phyloP scores from a whole-genome alignment of 2,797 vertebrate species.

The Poecile montanus region DNA sequence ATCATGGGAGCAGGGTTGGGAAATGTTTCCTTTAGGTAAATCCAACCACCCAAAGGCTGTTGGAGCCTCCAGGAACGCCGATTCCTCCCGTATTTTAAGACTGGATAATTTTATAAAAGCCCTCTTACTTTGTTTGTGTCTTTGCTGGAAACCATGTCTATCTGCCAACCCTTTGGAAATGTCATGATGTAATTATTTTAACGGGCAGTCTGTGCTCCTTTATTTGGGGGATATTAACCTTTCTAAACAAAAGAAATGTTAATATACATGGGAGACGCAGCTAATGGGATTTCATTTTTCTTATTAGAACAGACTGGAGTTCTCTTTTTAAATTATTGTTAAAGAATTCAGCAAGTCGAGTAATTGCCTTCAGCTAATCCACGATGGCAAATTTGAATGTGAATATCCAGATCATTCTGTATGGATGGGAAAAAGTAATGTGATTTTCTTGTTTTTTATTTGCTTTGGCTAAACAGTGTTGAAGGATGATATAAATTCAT shows the following conservation, averaged over 20 bases:
- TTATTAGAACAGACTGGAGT: slow-evolving; percentile 78
- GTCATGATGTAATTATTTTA: slow-evolving; percentile 88
- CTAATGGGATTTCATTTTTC: slow-evolving; percentile 91
- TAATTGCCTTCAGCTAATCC: slow-evolving; percentile 85
- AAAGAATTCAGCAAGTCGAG: slow-evolving; percentile 78
- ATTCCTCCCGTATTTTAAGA: slow-evolving; percentile 1
- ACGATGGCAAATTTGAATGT: slow-evolving; percentile 76
- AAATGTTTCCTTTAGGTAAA: background rate
- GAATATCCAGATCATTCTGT: slow-evolving; percentile 77
- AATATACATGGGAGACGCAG: slow-evolving; percentile 83
- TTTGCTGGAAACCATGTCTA: slow-evolving; percentile 72
- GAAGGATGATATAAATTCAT: slow-evolving; percentile 76
- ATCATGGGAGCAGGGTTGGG: fast-evolving
- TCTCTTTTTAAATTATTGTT: slow-evolving; percentile 72
- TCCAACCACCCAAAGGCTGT: background rate
- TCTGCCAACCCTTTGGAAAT: slow-evolving; percentile 82
- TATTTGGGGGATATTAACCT: slow-evolving; percentile 86
- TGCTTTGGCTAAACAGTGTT: slow-evolving; percentile 75
- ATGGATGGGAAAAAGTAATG: slow-evolving; percentile 72
- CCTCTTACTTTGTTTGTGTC: slow-evolving; percentile 71
- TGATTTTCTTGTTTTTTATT: slow-evolving; percentile 77
- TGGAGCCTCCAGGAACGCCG: background rate
- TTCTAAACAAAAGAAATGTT: slow-evolving; percentile 83
- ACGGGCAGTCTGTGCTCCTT: slow-evolving; percentile 83
- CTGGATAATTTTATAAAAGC: slow-evolving; percentile 45